Percentiles rank a stretch among this genome's conserved stretches.
Evolutionary conservation across 2,888 invertebrate species (phyloP).

Genomic region (Sinelater perroti): DNA sequence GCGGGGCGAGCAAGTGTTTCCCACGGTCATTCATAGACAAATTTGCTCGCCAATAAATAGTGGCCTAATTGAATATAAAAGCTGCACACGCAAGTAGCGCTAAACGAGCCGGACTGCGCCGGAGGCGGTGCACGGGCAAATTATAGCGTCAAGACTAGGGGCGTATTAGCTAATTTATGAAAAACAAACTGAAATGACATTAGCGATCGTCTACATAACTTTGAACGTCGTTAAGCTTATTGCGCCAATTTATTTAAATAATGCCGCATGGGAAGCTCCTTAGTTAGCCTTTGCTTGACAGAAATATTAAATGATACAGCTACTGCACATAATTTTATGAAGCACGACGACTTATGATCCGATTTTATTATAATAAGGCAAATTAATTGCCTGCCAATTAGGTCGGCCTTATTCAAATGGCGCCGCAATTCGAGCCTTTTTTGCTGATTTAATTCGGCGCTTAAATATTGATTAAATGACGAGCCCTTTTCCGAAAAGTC

Average conservation of each 20-base stretch:
- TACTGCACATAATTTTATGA: constrained; percentile 38
- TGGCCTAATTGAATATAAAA: constrained; percentile 23
- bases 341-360: constrained; percentile 25
- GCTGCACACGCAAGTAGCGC: constrained; percentile 10
- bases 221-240: constrained; percentile 42
- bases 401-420: constrained; percentile 29
- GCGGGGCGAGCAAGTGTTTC: neutral
- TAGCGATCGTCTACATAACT: constrained; percentile 39
- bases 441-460: neutral
- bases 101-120: constrained; percentile 10
- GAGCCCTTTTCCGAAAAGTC: neutral
- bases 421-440: constrained; percentile 8
- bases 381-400: constrained; percentile 40
- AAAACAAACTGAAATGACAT: constrained; percentile 37
- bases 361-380: constrained; percentile 35
- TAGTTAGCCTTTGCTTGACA: constrained; percentile 39
- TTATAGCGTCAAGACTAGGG: constrained; percentile 17
- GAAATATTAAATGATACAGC: constrained; percentile 42
- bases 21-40: constrained; percentile 17
- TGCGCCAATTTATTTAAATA: constrained; percentile 45
- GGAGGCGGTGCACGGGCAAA: constrained; percentile 9
- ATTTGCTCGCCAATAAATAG: constrained; percentile 23
- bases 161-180: constrained; percentile 31
- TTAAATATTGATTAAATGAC: neutral
- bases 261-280: constrained; percentile 42